These are phyloP conservation scores for Luehdorfia chinensis DNA, from an alignment of 1,140 invertebrate genomes.

Conservation along the genomic window DNA sequence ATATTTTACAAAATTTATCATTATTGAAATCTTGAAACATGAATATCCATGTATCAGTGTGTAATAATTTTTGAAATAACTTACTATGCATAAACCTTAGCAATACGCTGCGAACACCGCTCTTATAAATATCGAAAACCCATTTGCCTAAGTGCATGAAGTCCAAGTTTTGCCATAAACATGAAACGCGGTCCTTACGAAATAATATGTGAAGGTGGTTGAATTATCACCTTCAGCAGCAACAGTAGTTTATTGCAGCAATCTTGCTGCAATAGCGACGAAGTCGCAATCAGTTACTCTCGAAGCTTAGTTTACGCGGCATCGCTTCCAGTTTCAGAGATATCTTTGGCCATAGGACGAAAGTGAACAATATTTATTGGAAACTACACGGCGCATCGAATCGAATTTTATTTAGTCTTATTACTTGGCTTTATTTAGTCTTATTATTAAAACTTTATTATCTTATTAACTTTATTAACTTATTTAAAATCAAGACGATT, in stretches of 20 bases:
- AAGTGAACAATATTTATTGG: conserved; percentile 68
- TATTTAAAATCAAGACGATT: too few relatives aligned
- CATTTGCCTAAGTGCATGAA: conserved; percentile 72
- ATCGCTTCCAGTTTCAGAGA: conserved; percentile 2
- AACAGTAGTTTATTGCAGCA: conserved; percentile 22
- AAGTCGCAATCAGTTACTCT: conserved; percentile 19
- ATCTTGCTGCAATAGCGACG: conserved; percentile 17
- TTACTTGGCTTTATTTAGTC: too few relatives aligned
- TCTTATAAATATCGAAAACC: conserved; percentile 70
- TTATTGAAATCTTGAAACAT: too few relatives aligned
- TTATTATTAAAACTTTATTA: too few relatives aligned
- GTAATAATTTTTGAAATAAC: conserved; percentile 16
- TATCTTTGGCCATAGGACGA: conserved; percentile 43
- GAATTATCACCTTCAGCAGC: conserved; percentile 29
- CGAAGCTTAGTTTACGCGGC: conserved; percentile 3
- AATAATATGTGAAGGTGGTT: conserved; percentile 67
- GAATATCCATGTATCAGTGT: conserved; percentile 3
- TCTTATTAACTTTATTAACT: too few relatives aligned
- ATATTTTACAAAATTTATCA: too few relatives aligned
- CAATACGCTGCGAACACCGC: conserved; percentile 52
- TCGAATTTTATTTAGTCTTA: conserved; percentile 68
- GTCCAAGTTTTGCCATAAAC: conserved; percentile 72
- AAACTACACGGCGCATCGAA: conserved; percentile 41
- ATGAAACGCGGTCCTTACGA: conserved; percentile 64
- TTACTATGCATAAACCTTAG: conserved; percentile 29